Evolutionary conservation across 2,113 vertebrate genomes (phyloP), one percentile per base, ranked within the genome.

Genomic region (Numida meleagris): DNA sequence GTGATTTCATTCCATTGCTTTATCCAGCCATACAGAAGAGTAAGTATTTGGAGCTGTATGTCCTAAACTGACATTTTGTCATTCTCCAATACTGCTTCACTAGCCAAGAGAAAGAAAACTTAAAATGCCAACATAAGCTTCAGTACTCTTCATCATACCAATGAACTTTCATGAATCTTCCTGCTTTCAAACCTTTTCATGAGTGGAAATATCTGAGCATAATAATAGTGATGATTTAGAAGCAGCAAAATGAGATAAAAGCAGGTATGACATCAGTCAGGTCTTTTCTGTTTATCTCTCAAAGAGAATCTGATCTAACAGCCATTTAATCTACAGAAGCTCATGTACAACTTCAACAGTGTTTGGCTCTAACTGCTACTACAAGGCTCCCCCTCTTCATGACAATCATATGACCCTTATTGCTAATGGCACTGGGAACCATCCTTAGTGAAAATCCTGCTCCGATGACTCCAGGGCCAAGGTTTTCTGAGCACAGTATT

Each of bases 81-180:
- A 42, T 67, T 71, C 46, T 93, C 55, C 57, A 81, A 25, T 43
- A 71, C 50, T 77, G 70, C 80, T 84, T 79, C 62, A 66, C 66
- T 45, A 89, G 40, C 50, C 87, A 93, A 88, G 68, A 85, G 87
- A 93, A 86, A 29, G 75, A 95, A 94, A 95, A 89, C 61, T 63
- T 83, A 71, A n/a, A 61, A 58, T 31, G 3, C 12, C 46, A 77
- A 34, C 43, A 70, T 65, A 74, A 78, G 18, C 34, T 88, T 46
- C 45, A 74, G 12, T 72, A 61, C 46, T 93, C 85, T 75, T 71
- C 23, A n/a, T 88, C 13, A 33, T 33, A 57, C 4, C 75, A 89
- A 36, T 71, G 79, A 86, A 24, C 38, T 34, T 24, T 74, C 29
- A 62, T 57, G 45, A 85, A 77, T 3, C 19, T 63, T 82, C 75